Evolutionary conservation across 2,888 invertebrate species (phyloP), one percentile per base, ranked within the genome.

Genomic region (Barypeithes pellucidus): DNA sequence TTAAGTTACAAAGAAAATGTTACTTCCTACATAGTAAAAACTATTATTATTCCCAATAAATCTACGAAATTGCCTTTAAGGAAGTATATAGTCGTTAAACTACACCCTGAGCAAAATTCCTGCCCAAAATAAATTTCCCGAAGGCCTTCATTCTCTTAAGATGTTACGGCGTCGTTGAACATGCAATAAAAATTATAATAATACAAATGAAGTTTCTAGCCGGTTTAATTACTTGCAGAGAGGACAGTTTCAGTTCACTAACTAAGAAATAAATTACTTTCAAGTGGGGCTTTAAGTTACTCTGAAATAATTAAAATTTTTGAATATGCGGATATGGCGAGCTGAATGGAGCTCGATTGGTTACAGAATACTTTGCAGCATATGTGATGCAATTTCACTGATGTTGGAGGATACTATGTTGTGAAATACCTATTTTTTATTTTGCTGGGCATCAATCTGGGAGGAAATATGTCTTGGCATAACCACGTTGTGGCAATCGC

Each of bases 111-210:
- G 63, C 65, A 60, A 65, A 71, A 62, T 71, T 63, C 57, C 39
- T 71, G 59, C 16, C 59, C 39, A 50, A 71, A 67, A 72, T 72
- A 72, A 72, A 72, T 67, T 72, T 57, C 62, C 52, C 22, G 11
- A 36, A 47, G 66, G 33, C 18, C 57, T 66, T 63, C 41, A 67
- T 67, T 73, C 59, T 63, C 68, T 73, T 68, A 68, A 67, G 65
- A 65, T 67, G 59, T 73, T 47, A 59, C 24, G 63, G 50, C 59
- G 59, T 67, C 62, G 54, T 36, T 70, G 63, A 60, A 41, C 50
- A 61, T 61, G 68, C 60, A 62, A 68, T 75, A 75, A 75, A 75
- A 75, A 75, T 75, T 54, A 72, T 72, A 63, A 75, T 75, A 75
- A 68, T 72, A 75, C 75, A 72, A 72, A 72, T 75, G 72, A 75